Conservation (phyloP, 2,888 invertebrate species). For the Osmoderma eremita region DNA sequence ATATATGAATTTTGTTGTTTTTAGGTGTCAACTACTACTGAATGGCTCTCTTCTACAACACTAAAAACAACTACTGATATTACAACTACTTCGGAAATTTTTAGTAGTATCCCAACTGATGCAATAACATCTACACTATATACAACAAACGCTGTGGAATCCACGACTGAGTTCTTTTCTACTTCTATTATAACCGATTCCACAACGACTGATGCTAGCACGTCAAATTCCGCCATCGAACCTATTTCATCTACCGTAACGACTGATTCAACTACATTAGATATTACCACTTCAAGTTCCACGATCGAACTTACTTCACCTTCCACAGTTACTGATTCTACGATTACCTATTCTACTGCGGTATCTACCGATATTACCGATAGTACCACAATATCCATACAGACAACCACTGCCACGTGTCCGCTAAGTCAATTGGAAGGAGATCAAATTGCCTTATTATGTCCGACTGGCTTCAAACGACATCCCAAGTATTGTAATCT, state of each 20-base stretch:
- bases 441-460: conserved; percentile 78
- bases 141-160: conserved; percentile 43
- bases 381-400: conserved; percentile 50
- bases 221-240: too few species aligned
- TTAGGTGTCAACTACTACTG: conserved; percentile 29
- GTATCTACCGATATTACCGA: conserved; percentile 40
- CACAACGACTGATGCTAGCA: too few species aligned
- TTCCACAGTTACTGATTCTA: conserved; percentile 1
- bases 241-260: conserved; percentile 14
- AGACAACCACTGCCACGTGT: conserved; percentile 56
- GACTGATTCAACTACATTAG: conserved; percentile 24
- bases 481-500: conserved; percentile 86
- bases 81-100: conserved; percentile 23
- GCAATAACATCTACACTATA: conserved; percentile 44
- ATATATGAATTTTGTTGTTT: conserved; percentile 21
- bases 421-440: conserved; percentile 71
- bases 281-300: too few species aligned
- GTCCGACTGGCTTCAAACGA: conserved; percentile 84
- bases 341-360: conserved; percentile 37
- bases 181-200: neutral
- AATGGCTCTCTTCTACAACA: conserved; percentile 19
- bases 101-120: conserved; percentile 33
- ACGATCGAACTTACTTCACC: neutral
- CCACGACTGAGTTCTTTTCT: conserved; percentile 35
- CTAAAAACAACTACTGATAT: conserved; percentile 25